A percentile compares a stretch with the other conserved stretches of the same genome.
Conservation (phyloP, 2,888 invertebrate genomes). For the Tethea ocularis region DNA sequence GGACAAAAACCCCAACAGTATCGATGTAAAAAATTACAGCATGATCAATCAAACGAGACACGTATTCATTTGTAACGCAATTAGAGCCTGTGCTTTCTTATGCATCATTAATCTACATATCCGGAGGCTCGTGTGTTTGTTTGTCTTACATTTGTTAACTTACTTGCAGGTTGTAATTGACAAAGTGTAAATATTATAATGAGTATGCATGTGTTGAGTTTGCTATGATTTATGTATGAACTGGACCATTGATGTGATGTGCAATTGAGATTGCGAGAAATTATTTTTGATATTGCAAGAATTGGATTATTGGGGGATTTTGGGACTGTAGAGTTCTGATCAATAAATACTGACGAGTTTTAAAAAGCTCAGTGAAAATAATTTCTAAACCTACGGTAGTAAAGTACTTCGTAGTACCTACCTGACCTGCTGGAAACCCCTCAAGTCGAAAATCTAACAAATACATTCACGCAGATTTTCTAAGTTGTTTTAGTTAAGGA, state of each 20-base stretch:
- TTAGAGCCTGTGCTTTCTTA: conserved; percentile 63
- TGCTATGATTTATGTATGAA: conserved; percentile 32
- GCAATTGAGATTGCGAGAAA: not conserved
- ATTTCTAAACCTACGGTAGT: too few relatives aligned
- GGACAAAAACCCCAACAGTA: conserved; percentile 15
- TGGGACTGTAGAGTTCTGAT: too few relatives aligned
- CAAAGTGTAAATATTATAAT: conserved; percentile 48
- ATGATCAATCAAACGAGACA: conserved; percentile 59
- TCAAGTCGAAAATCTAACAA: too few relatives aligned
- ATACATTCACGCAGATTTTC: too few relatives aligned
- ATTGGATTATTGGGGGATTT: too few relatives aligned
- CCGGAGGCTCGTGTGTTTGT: conserved; percentile 64
- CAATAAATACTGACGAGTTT: too few relatives aligned
- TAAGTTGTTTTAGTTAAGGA: too few relatives aligned
- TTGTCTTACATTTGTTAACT: conserved; percentile 53
- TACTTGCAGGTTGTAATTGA: conserved; percentile 33
- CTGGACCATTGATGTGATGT: not conserved
- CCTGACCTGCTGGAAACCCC: too few relatives aligned
- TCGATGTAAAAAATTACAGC: conserved; percentile 44
- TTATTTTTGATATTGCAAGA: not conserved
- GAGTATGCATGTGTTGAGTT: conserved; percentile 27
- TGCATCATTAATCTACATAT: conserved; percentile 75
- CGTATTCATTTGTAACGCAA: conserved; percentile 74
- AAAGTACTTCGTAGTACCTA: too few relatives aligned
- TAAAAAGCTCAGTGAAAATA: too few relatives aligned